These are phyloP conservation scores for Streptopelia turtur DNA, from an alignment of 2,797 vertebrate species.

Conservation along the genomic window DNA sequence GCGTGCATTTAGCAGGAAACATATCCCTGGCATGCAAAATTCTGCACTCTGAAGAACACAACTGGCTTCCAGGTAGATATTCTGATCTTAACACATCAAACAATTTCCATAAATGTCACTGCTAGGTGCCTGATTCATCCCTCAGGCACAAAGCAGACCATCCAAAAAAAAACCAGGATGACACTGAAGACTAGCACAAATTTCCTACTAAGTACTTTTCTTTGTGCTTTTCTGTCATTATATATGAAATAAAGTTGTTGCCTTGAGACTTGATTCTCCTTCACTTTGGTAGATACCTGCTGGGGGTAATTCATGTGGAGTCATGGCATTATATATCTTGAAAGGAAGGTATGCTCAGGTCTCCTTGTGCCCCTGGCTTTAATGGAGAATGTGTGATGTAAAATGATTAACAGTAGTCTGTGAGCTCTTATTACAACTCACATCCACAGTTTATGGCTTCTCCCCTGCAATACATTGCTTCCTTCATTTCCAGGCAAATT, in stretches of 20 bases:
- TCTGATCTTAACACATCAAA: slow-evolving; percentile 3
- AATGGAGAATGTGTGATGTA: neutral
- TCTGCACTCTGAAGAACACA: neutral
- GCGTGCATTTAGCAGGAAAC: neutral
- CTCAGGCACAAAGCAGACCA: neutral
- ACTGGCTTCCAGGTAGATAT: neutral
- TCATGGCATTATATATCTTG: neutral
- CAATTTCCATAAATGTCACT: slow-evolving; percentile 14
- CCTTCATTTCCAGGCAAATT: neutral
- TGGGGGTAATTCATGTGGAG: neutral
- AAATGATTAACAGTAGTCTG: neutral
- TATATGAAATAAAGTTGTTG: neutral
- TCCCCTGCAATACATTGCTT: neutral
- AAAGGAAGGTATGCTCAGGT: neutral
- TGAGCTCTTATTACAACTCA: neutral
- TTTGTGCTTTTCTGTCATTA: slow-evolving; percentile 4
- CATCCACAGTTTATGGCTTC: neutral
- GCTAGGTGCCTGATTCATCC: neutral
- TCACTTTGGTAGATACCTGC: neutral
- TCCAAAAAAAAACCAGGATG: neutral
- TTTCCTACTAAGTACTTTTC: slow-evolving; percentile 10
- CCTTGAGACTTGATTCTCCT: neutral
- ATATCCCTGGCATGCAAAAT: neutral
- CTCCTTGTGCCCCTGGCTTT: neutral
- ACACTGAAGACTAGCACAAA: neutral